Percentiles rank a stretch among this genome's conserved stretches.
These are phyloP conservation scores for Orchesella cincta DNA, from an alignment of 1,140 invertebrate genomes.

Conservation along the genomic window DNA sequence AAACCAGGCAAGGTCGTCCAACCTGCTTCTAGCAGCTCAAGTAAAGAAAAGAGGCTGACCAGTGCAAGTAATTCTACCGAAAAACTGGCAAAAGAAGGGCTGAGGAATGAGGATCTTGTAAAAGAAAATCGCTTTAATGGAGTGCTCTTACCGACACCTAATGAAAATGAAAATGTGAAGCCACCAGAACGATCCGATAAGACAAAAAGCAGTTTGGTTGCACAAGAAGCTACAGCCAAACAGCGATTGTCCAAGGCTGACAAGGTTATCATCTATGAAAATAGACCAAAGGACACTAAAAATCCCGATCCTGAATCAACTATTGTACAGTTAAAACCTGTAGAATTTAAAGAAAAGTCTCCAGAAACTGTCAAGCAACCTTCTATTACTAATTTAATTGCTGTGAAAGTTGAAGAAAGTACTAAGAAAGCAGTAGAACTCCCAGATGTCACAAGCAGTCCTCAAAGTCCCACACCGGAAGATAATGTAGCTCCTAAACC, in stretches of 20 bases:
- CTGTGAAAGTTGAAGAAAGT: neutral
- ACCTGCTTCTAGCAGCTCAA: too few species aligned
- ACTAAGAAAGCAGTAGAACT: neutral
- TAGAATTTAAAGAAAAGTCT: too few species aligned
- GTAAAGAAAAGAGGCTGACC: neutral
- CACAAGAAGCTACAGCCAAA: too few species aligned
- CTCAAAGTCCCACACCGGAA: neutral
- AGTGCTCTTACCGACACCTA: neutral
- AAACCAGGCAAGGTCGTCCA: too few species aligned
- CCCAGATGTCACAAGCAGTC: neutral
- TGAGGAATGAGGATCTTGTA: too few species aligned
- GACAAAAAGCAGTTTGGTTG: neutral
- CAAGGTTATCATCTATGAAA: too few species aligned
- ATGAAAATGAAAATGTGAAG: neutral
- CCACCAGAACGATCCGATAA: neutral
- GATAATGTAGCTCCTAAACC: neutral
- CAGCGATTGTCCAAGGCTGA: too few species aligned
- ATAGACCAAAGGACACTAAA: too few species aligned
- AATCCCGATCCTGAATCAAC: too few species aligned
- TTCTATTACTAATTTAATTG: neutral
- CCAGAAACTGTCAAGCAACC: neutral
- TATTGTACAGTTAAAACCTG: too few species aligned
- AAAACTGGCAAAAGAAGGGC: neutral
- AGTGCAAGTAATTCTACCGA: neutral
- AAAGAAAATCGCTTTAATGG: constrained; percentile 14